Base-by-base conservation (phyloP, 2,113 vertebrate genomes). In the Oostethus manadensis region DNA sequence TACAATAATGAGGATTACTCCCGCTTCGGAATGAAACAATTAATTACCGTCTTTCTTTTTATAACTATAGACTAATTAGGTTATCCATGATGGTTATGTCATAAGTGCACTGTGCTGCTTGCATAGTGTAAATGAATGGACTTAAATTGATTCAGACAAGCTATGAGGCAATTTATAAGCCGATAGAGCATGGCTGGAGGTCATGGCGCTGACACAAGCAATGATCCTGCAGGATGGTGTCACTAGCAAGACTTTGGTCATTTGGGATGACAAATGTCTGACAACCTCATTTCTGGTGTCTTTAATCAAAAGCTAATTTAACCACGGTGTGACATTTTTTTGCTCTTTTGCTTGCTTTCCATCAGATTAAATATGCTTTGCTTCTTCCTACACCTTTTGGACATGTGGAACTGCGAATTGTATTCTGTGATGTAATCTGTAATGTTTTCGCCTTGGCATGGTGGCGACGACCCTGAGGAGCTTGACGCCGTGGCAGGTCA, bases 21-120 rank as follows among this genome's bases (percentile, higher is more conserved):
- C 48, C 46, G 62, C 79, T 68, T 77, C 71, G 64, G 73, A 88
- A 82, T 86, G 72, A 80, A 80, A 77, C 79, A 82, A 81, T 85
- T 81, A 70, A 87, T 86, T 80, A 75, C 76, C 17, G 62, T 73
- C 71, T 80, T 87, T 86, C 82, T 81, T 85, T 87, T 84, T 87
- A 83, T 84, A 86, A 84, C 83, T 81, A 73, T 47, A 76, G 77
- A 81, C 79, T 88, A 86, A 86, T 85, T 82, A 86, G 68, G 78
- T 73, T 67, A 73, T 79, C 72, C 67, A 51, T 59, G 68, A 79
- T 79, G 76, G 77, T 69, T 77, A 71, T 85, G 75, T 80, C 77
- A 84, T 78, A 76, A 82, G 79, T 74, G 73, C 76, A 81, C 74
- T 74, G 40, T 49, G 66, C 81, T 80, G 78, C 75, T 78, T 83